These are phyloP conservation scores for Muscicapa striata DNA, from an alignment of 2,797 vertebrate species.

Conservation along the genomic window DNA sequence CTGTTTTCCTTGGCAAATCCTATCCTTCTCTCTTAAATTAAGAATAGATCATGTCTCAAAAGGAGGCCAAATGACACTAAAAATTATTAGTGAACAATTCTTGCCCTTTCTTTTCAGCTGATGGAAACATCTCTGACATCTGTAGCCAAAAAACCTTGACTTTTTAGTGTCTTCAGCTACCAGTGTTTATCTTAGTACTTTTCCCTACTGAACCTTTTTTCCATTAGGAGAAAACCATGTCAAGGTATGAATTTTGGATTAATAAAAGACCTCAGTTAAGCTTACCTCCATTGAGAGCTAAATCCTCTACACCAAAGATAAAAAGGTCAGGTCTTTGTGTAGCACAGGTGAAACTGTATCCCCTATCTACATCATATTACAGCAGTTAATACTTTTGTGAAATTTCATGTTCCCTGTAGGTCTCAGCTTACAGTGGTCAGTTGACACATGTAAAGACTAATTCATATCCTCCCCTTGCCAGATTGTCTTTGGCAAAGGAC, in stretches of 20 bases:
- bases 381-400: neutral
- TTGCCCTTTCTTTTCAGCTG: neutral
- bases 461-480: neutral
- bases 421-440: neutral
- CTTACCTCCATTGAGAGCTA: neutral
- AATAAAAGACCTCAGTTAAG: slow-evolving; percentile 1
- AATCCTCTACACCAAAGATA: neutral
- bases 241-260: neutral
- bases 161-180: neutral
- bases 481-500: neutral
- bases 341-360: neutral
- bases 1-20: neutral
- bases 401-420: neutral
- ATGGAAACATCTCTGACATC: neutral
- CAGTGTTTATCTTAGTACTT: neutral
- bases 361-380: neutral
- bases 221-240: neutral
- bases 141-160: neutral
- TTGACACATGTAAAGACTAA: neutral
- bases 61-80: neutral
- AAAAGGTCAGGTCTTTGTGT: neutral
- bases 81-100: neutral
- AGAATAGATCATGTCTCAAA: neutral
- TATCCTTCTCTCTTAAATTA: neutral
- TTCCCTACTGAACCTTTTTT: neutral